Conservation (phyloP, 2,797 vertebrate genomes). For the Acanthurus lineatus region DNA sequence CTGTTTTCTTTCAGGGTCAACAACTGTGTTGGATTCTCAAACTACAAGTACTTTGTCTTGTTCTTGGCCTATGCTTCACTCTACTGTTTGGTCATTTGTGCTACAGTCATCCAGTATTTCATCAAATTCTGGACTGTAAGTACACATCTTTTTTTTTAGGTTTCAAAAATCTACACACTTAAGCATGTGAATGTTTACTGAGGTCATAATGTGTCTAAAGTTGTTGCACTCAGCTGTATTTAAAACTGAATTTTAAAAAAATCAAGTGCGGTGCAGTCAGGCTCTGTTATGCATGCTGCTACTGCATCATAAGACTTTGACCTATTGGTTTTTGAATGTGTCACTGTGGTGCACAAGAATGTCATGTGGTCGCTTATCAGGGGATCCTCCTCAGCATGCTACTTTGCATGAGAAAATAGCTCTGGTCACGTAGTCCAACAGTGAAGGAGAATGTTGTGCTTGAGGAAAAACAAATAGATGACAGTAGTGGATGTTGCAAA, state of each 20-base stretch:
- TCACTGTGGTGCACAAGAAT: slow-evolving; percentile 26
- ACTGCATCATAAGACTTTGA: slow-evolving; percentile 1
- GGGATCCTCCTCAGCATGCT: slow-evolving; percentile 27
- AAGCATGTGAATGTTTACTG: not conserved
- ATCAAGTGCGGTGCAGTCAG: not conserved
- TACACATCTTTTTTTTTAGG: slow-evolving; percentile 41
- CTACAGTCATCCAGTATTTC: slow-evolving; percentile 96
- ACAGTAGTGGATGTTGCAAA: not conserved
- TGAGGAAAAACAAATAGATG: not conserved
- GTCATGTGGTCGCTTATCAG: slow-evolving; percentile 40
- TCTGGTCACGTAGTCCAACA: slow-evolving; percentile 33
- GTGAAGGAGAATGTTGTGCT: slow-evolving; percentile 26
- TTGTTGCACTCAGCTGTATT: too few species aligned
- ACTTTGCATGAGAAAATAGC: slow-evolving; percentile 41
- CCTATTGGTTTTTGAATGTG: slow-evolving; percentile 11
- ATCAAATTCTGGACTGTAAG: slow-evolving; percentile 99
- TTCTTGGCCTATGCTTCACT: slow-evolving; percentile 95
- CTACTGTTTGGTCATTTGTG: slow-evolving; percentile 94
- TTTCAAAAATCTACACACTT: not conserved
- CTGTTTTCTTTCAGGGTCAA: slow-evolving; percentile 91
- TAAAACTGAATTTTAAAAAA: too few species aligned
- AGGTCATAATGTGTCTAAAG: too few species aligned
- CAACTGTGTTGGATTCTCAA: slow-evolving; percentile 99
- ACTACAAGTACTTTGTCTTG: slow-evolving; percentile 98
- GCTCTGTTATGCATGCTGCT: slow-evolving; percentile 8